These are phyloP conservation scores for Mechanitis mazaeus DNA, from an alignment of 2,888 invertebrate species.

Conservation along the genomic window DNA sequence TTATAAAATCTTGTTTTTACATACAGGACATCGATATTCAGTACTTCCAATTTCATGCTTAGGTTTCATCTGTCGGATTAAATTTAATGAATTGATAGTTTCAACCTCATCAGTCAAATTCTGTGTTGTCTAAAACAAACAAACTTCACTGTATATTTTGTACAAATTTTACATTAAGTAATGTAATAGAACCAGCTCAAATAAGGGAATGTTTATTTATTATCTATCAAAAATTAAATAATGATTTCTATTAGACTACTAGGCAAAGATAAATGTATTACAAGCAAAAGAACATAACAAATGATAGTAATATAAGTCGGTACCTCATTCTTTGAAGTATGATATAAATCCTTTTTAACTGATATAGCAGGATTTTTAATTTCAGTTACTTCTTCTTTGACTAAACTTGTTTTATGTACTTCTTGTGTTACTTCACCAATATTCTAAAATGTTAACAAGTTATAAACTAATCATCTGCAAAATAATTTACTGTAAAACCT, in stretches of 20 bases:
- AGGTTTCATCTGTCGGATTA: not conserved
- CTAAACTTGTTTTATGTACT: not conserved
- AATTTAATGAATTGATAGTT: slow-evolving; percentile 3
- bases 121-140: no score
- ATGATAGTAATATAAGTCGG: not conserved
- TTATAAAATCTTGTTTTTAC: slow-evolving; percentile 14
- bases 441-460: not conserved
- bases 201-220: no score
- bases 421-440: not conserved
- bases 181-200: not conserved
- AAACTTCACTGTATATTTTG: no score
- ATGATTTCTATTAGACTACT: no score
- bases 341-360: slow-evolving; percentile 45
- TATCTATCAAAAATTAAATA: no score
- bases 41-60: not conserved
- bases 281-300: no score
- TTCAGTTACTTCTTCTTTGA: not conserved
- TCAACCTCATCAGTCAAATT: not conserved
- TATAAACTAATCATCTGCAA: no score
- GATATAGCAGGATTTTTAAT: slow-evolving; percentile 20
- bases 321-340: slow-evolving; percentile 23
- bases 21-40: slow-evolving; percentile 38
- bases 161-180: no score
- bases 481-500: not conserved
- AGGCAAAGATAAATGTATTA: no score